Evolutionary conservation across 23 tunicate genomes (phyloP).

Genomic region (Halocynthia roretzi): DNA sequence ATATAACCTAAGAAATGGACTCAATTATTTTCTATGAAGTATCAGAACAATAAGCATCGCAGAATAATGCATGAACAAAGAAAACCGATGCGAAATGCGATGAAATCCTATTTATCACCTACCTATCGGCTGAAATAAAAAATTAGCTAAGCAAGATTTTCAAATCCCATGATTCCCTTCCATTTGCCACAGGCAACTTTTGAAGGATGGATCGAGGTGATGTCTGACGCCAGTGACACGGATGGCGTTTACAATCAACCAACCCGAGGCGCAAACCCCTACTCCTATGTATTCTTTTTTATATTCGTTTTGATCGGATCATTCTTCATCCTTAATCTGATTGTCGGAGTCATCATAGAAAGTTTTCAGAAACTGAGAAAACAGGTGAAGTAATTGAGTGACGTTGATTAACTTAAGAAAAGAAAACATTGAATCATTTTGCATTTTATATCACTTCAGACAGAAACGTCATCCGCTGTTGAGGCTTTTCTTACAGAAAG

Average conservation of each 20-base stretch:
- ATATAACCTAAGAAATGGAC: no score
- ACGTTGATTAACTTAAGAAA: background rate
- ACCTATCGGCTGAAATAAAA: no score
- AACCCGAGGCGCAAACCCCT: slow-evolving; percentile 39
- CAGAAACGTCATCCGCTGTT: slow-evolving; percentile 65
- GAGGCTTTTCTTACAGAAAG: slow-evolving; percentile 80
- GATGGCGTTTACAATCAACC: slow-evolving; percentile 63
- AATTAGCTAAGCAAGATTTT: no score
- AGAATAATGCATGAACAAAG: no score
- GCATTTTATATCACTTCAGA: slow-evolving; percentile 22
- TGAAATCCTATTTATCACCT: no score
- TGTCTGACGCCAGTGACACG: slow-evolving; percentile 80
- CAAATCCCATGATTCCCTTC: no score
- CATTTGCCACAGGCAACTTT: slow-evolving; percentile 70
- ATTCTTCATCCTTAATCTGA: slow-evolving; percentile 87
- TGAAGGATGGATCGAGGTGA: slow-evolving; percentile 98
- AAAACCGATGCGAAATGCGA: no score
- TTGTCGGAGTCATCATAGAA: slow-evolving; percentile 97
- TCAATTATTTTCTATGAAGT: no score
- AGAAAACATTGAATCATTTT: background rate
- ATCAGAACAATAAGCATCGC: no score
- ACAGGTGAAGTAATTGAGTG: slow-evolving; percentile 24
- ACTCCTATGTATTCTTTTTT: slow-evolving; percentile 61
- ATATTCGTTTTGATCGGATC: slow-evolving; percentile 80
- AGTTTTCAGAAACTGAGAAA: slow-evolving; percentile 81